Base-by-base conservation (phyloP, 1,140 invertebrate species). In the Cephus cinctus region DNA sequence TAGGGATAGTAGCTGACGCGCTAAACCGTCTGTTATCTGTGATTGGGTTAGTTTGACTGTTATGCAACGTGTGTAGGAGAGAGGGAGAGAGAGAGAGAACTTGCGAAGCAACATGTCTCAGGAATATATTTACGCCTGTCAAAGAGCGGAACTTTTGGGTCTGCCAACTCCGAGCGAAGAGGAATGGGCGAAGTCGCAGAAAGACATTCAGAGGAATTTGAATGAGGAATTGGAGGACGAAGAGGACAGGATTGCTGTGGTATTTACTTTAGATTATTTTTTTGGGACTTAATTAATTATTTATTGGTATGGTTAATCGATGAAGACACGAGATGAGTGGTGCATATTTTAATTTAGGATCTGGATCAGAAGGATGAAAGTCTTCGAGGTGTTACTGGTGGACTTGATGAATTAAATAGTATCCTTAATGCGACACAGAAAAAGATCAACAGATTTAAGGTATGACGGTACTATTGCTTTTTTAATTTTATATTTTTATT, bases 361-460 rank as follows among this genome's bases (percentile, higher is more conserved):
- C 65, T 89, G 11, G 76, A 86, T 31, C 63, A 76, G 34, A 80
- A 88, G 59, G 79, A 86, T 43, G 92, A 96, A 63, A 78, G 82
- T 44, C 61, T 91, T 3, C 80, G 85, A 57, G 82, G 83, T 44
- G 80, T 86, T 1, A 81, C 83, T 39, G 83, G 85, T 43, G 91
- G 90, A 52, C 75, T 95, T n/a, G 86, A 89, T 41, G 87, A 92
- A 65, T 80, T 96, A 20, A 92, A 90, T 61, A 84, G 78, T 15
- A 90, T 91, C 44, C 73, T 94, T 25, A 83, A 81, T 55, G 82
- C 81, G 16, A 94, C 92, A 1, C 92, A 96, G 69, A 87, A 86
- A 45, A 92, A 92, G 75, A 76, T 97, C 32, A 94, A 92, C 75
- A 85, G 83, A 63, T 86, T 96, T 53, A 96, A 94, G 80, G 88